Base-by-base conservation (phyloP, 2,113 vertebrate species). In the Odontesthes bonariensis region DNA sequence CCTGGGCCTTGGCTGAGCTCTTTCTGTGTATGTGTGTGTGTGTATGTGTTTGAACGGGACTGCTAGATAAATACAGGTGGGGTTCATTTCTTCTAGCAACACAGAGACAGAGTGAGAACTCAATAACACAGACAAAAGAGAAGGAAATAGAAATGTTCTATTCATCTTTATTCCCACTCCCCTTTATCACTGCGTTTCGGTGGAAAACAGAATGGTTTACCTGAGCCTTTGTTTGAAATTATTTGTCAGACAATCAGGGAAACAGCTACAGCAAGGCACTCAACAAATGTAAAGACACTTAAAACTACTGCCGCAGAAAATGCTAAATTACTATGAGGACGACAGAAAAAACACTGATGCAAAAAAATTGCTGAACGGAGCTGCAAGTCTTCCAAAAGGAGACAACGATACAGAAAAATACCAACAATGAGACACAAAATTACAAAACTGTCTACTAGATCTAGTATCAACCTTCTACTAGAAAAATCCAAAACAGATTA, bases 21-120 rank as follows among this genome's bases (percentile, higher is more conserved):
- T 70, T 9, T 77, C 16, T 61, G 19, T 65, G 44, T 79, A n/a
- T 69, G 10, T 85, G 68, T 62, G 13, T 65, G 44, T 79, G 22
- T 69, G 12, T 85, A 64, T 62, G 13, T 73, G 33, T 79, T 67
- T 82, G 57, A 88, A 88, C 78, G 77, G 76, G 72, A 40, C 52
- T 77, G 68, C 86, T 86, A 80, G 79, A 93, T 91, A 92, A 92
- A 92, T 93, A 93, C 88, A 91, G 91, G 92, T 89, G 89, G 90
- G 73, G 91, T 89, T 65, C 69, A 75, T 85, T 89, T 86, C 64
- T 83, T 19, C 22, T 22, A 23, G 70, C 51, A 49, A 60, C 78
- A 89, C 61, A 72, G 52, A 81, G 59, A 71, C 40, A 62, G 20
- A 61, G 32, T 49, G 40, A 74, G 46, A 68, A 35, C 67, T 31